Base-by-base conservation (phyloP, 2,797 vertebrate genomes). In the Eospalax fontanierii region DNA sequence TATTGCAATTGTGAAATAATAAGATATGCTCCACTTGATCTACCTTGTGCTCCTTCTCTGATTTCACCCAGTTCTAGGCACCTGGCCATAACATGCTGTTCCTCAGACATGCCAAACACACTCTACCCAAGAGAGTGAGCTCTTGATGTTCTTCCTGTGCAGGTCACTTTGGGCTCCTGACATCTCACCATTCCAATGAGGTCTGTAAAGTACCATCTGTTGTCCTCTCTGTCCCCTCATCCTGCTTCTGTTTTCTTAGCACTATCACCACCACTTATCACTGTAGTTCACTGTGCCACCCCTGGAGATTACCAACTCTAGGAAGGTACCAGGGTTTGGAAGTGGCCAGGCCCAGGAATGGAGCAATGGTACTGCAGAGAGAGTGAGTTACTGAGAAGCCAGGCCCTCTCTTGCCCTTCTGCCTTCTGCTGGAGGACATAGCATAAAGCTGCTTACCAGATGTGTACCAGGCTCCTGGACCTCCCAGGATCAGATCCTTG, bases 1-100 rank as follows among this genome's bases (percentile, higher is more conserved):
- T 12, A 54, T 14, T 54, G 50, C 50, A 19, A 80, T 59, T 54
- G n/a, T 35, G 78, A 35, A 59, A 35, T 35, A 54, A 26, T 59
- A 79, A 54, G 50, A 79, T 35, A 80, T 59, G 63, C 28, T 91
- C n/a, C 61, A 22, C 43, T 22, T 24, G 63, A 35, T 63, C 40
- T 30, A 33, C 61, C 80, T 63, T 28, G 73, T 3, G 80, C 18
- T 7, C 33, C 15, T 57, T 24, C 84, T 83, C 61, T 63, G 71
- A 57, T 57, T 83, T 88, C 84, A 88, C 22, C 50, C 63, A 54
- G 74, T 70, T 95, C 71, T 38, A 88, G 93, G 85, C 50, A 63
- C 84, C 54, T 61, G 63, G 54, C 78, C 89, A 82, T 66, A 50
- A 46, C 71, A 70, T 61, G 50, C 78, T 78, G 33, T 70, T 76